phyloP scores from a whole-genome alignment of 2,797 vertebrate genomes.

The Pangasius krempfi region DNA sequence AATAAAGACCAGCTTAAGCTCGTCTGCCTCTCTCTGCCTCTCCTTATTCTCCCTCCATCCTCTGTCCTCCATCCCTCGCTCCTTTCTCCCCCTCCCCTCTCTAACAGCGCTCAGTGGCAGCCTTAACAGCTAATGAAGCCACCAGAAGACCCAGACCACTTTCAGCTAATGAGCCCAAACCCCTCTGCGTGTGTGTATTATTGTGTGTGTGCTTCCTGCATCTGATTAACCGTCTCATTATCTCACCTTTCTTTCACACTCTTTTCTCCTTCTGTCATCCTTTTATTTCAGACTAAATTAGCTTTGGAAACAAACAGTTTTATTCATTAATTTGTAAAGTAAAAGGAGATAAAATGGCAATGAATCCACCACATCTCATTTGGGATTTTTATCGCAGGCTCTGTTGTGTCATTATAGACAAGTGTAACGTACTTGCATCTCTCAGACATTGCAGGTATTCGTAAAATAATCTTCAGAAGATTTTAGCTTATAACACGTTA shows the following conservation, averaged over 20 bases:
- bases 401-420: background rate
- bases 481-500: background rate
- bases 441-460: background rate
- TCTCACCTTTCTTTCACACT: constrained; percentile 48
- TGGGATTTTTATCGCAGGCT: background rate
- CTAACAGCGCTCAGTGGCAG: constrained; percentile 37
- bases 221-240: constrained; percentile 57
- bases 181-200: constrained; percentile 32
- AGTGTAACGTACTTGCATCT: background rate
- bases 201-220: constrained; percentile 29
- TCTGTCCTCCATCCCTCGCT: background rate
- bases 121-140: constrained; percentile 59
- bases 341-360: constrained; percentile 4
- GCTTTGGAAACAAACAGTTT: constrained; percentile 38
- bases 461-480: background rate
- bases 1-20: constrained; percentile 71
- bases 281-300: constrained; percentile 36
- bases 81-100: constrained; percentile 3
- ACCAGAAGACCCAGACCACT: constrained; percentile 52
- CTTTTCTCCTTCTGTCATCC: constrained; percentile 36
- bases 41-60: constrained; percentile 15
- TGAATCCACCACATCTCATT: background rate
- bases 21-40: constrained; percentile 41
- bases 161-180: constrained; percentile 54
- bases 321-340: constrained; percentile 32